phyloP scores from a whole-genome alignment of 2,113 vertebrate genomes.

The Paraplagusia blochii region DNA sequence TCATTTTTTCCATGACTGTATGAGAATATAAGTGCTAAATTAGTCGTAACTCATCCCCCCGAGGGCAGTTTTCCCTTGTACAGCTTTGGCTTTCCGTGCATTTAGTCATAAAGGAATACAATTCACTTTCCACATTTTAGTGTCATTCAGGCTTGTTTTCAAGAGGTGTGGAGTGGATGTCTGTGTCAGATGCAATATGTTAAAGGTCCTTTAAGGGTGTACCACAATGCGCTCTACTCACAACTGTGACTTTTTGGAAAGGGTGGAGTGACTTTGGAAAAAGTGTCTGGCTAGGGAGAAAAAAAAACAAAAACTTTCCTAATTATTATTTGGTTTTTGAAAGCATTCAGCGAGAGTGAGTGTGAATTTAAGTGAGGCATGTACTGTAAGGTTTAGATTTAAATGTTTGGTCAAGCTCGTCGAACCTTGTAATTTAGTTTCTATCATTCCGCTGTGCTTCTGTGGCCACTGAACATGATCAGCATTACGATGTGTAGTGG shows the following conservation, averaged over 20 bases:
- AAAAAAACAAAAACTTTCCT: constrained; percentile 33
- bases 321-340: constrained; percentile 30
- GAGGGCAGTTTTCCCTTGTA: constrained; percentile 4
- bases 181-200: constrained; percentile 33
- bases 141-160: constrained; percentile 26
- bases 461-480: too few relatives aligned
- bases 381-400: too few relatives aligned
- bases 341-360: constrained; percentile 4
- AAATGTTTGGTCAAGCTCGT: too few relatives aligned
- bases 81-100: neutral
- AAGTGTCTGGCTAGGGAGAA: too few relatives aligned
- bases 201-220: constrained; percentile 49
- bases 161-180: constrained; percentile 61
- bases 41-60: neutral
- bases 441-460: too few relatives aligned
- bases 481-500: too few relatives aligned
- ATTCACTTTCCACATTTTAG: constrained; percentile 15
- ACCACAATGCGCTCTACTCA: constrained; percentile 60
- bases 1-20: too few relatives aligned
- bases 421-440: too few relatives aligned
- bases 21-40: too few relatives aligned
- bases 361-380: too few relatives aligned
- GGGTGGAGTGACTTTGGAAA: constrained; percentile 63
- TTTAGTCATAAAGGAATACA: constrained; percentile 20
- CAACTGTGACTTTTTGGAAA: constrained; percentile 54